phyloP scores from a whole-genome alignment of 2,113 vertebrate species.

The Melierax canorus region DNA sequence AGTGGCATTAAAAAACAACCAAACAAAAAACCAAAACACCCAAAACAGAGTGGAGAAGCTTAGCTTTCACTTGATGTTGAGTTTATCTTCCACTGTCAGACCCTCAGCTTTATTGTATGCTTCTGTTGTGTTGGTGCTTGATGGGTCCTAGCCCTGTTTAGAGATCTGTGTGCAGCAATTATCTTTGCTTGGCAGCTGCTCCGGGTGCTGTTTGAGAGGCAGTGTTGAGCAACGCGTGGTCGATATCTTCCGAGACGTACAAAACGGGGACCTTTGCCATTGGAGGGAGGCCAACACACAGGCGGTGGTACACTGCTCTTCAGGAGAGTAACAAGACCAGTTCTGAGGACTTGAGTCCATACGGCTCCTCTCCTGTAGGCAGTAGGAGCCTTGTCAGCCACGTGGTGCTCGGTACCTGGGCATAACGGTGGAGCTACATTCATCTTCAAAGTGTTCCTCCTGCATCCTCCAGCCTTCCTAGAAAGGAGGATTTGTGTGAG shows the following conservation, averaged over 20 bases:
- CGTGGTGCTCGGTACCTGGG: accelerated
- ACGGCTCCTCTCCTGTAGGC: neutral
- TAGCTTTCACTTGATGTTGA: neutral
- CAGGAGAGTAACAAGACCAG: neutral
- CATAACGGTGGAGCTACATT: accelerated
- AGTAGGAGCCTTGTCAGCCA: neutral
- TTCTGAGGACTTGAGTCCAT: neutral
- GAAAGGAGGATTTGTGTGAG: neutral
- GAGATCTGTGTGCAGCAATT: neutral
- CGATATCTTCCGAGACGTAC: neutral
- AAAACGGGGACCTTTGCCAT: neutral
- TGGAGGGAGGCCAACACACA: neutral
- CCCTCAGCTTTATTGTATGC: neutral
- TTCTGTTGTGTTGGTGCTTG: neutral
- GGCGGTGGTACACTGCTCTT: accelerated
- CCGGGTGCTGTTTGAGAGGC: neutral
- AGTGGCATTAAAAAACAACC: neutral
- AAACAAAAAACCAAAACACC: neutral
- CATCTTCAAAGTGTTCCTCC: neutral
- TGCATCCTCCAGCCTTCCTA: neutral
- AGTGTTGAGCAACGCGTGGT: accelerated
- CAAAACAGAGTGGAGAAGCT: neutral
- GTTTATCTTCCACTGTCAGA: neutral
- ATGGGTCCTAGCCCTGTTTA: neutral
- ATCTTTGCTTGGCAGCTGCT: neutral